Evolutionary conservation across 2,113 vertebrate genomes (phyloP).

Genomic region (Elephantulus edwardii): DNA sequence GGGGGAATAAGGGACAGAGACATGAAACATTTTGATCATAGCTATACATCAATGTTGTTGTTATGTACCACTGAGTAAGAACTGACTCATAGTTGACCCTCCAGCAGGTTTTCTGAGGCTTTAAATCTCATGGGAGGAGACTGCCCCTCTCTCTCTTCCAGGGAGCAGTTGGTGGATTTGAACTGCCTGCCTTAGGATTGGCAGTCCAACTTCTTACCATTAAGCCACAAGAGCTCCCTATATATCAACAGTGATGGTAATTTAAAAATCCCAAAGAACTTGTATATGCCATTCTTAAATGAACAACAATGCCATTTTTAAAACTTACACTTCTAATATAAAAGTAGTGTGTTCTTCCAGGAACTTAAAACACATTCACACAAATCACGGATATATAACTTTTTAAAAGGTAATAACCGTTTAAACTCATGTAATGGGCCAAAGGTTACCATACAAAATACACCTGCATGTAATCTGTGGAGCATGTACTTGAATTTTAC

Average conservation of each 20-base stretch:
- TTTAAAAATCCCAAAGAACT: slow-evolving; percentile 72
- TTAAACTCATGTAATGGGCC: slow-evolving; percentile 76
- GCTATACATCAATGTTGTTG: slow-evolving; percentile 29
- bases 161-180: too few species aligned
- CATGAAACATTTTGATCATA: slow-evolving; percentile 79
- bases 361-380: slow-evolving; percentile 70
- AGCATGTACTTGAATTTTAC: slow-evolving; percentile 81
- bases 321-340: slow-evolving; percentile 63
- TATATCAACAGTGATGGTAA: too few species aligned
- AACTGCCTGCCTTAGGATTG: too few species aligned
- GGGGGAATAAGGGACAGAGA: slow-evolving; percentile 63
- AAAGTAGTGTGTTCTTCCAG: slow-evolving; percentile 63
- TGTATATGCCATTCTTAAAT: too few species aligned
- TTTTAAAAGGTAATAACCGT: slow-evolving; percentile 73
- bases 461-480: slow-evolving; percentile 74
- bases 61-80: too few species aligned
- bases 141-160: too few species aligned
- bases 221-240: too few species aligned
- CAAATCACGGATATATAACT: slow-evolving; percentile 60
- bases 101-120: too few species aligned
- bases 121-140: too few species aligned
- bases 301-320: slow-evolving; percentile 76
- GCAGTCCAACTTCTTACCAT: too few species aligned
- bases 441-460: slow-evolving; percentile 72
- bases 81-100: too few species aligned